A percentile compares a stretch with the other conserved stretches of the same genome.
These are phyloP conservation scores for Gymnodraco acuticeps DNA, from an alignment of 2,797 vertebrate species.

Conservation along the genomic window DNA sequence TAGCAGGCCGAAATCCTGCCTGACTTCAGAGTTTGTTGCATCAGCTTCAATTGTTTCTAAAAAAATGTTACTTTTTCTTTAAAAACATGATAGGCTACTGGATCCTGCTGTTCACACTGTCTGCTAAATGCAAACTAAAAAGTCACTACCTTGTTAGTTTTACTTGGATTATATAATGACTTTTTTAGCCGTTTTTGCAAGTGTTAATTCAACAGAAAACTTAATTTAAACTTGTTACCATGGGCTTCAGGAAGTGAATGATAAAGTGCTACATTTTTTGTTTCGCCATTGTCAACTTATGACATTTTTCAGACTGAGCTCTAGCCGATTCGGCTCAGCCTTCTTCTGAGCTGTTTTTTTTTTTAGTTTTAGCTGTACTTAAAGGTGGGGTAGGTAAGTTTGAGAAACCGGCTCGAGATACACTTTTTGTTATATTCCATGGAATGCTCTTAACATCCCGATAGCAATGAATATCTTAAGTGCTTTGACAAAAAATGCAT, in stretches of 20 bases:
- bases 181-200: neutral
- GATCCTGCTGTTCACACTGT: neutral
- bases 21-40: neutral
- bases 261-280: neutral
- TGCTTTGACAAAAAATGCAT: too few species aligned
- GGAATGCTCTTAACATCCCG: too few species aligned
- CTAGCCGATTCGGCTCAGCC: neutral
- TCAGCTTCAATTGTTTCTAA: neutral
- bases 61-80: neutral
- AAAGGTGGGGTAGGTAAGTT: too few species aligned
- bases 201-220: fast-evolving
- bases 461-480: too few species aligned
- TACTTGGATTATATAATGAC: neutral
- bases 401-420: too few species aligned
- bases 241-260: neutral
- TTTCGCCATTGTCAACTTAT: too few species aligned
- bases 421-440: too few species aligned
- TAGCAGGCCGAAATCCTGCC: neutral
- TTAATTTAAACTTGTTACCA: neutral
- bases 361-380: neutral
- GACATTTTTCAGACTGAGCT: too few species aligned
- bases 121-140: too few species aligned
- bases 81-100: neutral
- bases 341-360: neutral
- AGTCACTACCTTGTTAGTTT: neutral